phyloP scores from a whole-genome alignment of 2,888 invertebrate genomes.

The Rhingia rostrata region DNA sequence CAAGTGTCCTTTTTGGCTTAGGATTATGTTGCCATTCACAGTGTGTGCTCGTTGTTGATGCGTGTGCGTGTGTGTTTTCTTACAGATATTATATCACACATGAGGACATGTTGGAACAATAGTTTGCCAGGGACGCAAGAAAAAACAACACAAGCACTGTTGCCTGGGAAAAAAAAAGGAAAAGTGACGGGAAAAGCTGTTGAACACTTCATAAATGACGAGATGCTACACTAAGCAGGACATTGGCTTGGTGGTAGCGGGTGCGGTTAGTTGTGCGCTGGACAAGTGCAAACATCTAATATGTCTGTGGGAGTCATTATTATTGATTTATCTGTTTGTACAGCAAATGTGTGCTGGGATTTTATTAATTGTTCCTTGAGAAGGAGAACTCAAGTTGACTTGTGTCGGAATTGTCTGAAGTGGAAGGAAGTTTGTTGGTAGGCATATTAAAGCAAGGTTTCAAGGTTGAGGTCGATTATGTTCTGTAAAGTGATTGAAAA shows the following conservation, averaged over 20 bases:
- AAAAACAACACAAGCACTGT: constrained; percentile 20
- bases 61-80: constrained; percentile 18
- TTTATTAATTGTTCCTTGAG: constrained; percentile 68
- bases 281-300: constrained; percentile 56
- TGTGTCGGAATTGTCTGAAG: not conserved
- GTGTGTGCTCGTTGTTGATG: not conserved
- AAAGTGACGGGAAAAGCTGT: constrained; percentile 68
- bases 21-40: constrained; percentile 21
- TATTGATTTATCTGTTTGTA: constrained; percentile 70
- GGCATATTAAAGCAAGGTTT: no score
- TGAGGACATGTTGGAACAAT: constrained; percentile 9
- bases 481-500: no score
- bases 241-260: not conserved
- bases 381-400: constrained; percentile 44
- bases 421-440: no score
- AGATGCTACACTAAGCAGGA: constrained; percentile 41
- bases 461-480: no score
- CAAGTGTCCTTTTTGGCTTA: constrained; percentile 42
- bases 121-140: not conserved
- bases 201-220: constrained; percentile 72
- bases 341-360: constrained; percentile 63
- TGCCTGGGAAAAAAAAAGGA: constrained; percentile 30
- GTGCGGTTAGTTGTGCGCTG: constrained; percentile 10
- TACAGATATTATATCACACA: constrained; percentile 22
- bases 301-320: constrained; percentile 57